Conservation (phyloP, 2,888 invertebrate genomes). For the Drosophila helvetica region DNA sequence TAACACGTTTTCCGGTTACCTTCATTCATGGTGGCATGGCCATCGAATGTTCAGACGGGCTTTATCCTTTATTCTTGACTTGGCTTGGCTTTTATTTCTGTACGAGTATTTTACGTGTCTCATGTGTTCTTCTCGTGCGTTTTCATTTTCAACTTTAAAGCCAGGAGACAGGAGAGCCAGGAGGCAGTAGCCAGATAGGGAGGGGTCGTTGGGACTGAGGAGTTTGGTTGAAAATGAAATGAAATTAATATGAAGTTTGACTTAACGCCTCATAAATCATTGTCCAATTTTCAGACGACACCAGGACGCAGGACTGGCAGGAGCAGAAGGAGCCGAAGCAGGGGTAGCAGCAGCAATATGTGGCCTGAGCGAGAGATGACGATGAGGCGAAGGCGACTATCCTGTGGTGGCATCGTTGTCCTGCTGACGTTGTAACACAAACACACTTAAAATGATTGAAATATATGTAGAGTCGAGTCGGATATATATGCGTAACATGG, state of each 20-base stretch:
- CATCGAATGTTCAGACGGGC: constrained; percentile 43
- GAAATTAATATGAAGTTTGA: constrained; percentile 79
- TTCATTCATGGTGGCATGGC: constrained; percentile 20
- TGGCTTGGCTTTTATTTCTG: constrained; percentile 33
- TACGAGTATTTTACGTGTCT: constrained; percentile 37
- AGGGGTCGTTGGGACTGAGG: constrained; percentile 17
- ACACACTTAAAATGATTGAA: constrained; percentile 79
- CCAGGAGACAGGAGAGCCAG: background rate
- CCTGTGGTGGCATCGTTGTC: constrained; percentile 41
- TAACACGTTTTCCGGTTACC: constrained; percentile 59
- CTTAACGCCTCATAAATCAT: constrained; percentile 80
- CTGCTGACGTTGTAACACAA: constrained; percentile 70
- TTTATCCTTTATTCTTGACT: constrained; percentile 51
- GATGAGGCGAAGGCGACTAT: constrained; percentile 8
- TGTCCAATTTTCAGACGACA: constrained; percentile 73
- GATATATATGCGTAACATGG: constrained; percentile 70
- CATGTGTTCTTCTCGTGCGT: constrained; percentile 28
- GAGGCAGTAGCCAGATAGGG: constrained; percentile 18
- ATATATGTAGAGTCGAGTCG: constrained; percentile 61
- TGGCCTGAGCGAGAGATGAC: background rate
- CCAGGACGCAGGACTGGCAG: constrained; percentile 43
- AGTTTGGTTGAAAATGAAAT: constrained; percentile 66
- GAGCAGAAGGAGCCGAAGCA: constrained; percentile 20
- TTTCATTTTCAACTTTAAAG: constrained; percentile 60
- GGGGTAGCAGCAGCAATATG: background rate